Evolutionary conservation across 2,113 vertebrate genomes (phyloP).

Genomic region (Platichthys stellatus): DNA sequence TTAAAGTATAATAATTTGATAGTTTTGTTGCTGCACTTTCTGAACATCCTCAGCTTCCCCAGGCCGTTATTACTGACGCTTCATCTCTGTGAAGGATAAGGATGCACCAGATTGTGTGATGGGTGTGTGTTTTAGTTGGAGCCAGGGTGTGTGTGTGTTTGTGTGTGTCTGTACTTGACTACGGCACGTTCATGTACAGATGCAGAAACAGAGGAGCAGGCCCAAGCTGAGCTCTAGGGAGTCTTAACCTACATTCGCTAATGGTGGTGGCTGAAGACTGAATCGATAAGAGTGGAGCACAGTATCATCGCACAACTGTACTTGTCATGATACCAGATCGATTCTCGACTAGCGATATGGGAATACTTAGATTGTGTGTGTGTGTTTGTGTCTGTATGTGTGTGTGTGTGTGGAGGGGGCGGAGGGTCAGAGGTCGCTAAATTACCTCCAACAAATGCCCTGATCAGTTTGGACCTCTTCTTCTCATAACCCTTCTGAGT

Average conservation of each 20-base stretch:
- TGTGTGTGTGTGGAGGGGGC: slow-evolving; percentile 15
- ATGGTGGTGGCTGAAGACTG: slow-evolving; percentile 39
- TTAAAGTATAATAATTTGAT: slow-evolving; percentile 28
- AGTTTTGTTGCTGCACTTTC: background rate
- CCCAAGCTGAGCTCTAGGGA: slow-evolving; percentile 74
- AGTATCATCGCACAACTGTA: slow-evolving; percentile 33
- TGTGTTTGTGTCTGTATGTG: slow-evolving; percentile 15
- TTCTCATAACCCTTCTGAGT: slow-evolving; percentile 98
- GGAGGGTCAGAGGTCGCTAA: slow-evolving; percentile 74
- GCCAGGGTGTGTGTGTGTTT: slow-evolving; percentile 16
- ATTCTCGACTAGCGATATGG: slow-evolving; percentile 20
- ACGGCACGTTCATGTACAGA: no score
- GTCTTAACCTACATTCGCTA: slow-evolving; percentile 59
- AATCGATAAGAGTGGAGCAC: slow-evolving; percentile 42
- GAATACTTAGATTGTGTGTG: slow-evolving; percentile 33
- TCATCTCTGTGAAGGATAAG: background rate
- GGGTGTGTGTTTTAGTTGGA: slow-evolving; percentile 24
- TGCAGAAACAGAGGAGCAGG: slow-evolving; percentile 58
- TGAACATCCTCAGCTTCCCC: slow-evolving; percentile 1
- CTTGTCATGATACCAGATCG: slow-evolving; percentile 39
- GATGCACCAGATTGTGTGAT: slow-evolving; percentile 5
- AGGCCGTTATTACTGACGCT: background rate
- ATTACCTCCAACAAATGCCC: slow-evolving; percentile 88
- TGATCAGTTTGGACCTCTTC: slow-evolving; percentile 96
- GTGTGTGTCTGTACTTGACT: background rate